Percentiles rank a stretch among this genome's conserved stretches.
Evolutionary conservation across 1,140 invertebrate genomes (phyloP).

Genomic region (Bombyx mori): ASM3026992v2 NC_085117.1:5850501-5851000

Average conservation of each 20-base stretch:
- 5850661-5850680: conserved; percentile 91
- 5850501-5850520: conserved; percentile 93
- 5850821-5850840: conserved; percentile 98
- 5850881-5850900: conserved; percentile 87
- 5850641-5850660: conserved; percentile 96
- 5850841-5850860: conserved; percentile 91
- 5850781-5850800: conserved; percentile 86
- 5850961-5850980: conserved; percentile 93
- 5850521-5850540: conserved; percentile 98
- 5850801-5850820: conserved; percentile 92
- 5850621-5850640: conserved; percentile 81
- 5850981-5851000: conserved; percentile 88
- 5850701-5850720: conserved; percentile 84
- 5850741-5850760: conserved; percentile 84
- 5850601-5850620: conserved; percentile 94
- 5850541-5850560: conserved; percentile 93
- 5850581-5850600: conserved; percentile 86
- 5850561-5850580: conserved; percentile 87
- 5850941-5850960: conserved; percentile 96
- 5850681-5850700: conserved; percentile 90
- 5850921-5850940: conserved; percentile 97
- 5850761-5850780: conserved; percentile 86
- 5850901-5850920: conserved; percentile 85
- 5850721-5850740: conserved; percentile 86
- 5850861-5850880: conserved; percentile 87